Conservation (phyloP, 2,888 invertebrate genomes). For the Caenorhabditis zanzibari region DNA sequence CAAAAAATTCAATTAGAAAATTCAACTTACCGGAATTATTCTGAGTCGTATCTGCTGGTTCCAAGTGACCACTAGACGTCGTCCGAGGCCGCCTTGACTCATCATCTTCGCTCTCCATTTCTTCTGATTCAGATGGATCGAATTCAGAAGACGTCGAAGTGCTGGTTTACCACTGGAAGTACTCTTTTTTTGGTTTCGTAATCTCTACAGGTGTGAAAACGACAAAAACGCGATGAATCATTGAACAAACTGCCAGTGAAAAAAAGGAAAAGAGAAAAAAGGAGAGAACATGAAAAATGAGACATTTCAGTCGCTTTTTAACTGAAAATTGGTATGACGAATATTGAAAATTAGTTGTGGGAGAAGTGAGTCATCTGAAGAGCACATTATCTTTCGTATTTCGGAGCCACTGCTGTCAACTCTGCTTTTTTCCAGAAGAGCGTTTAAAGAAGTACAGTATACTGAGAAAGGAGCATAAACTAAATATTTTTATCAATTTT, state of each 20-base stretch:
- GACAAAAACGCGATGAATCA: slow-evolving; percentile 37
- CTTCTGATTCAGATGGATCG: slow-evolving; percentile 15
- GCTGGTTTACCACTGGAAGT: slow-evolving; percentile 31
- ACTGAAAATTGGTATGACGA: slow-evolving; percentile 29
- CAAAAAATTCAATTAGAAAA: neutral
- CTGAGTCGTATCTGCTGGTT: slow-evolving; percentile 49
- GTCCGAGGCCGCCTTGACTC: slow-evolving; percentile 32
- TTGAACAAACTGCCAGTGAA: slow-evolving; percentile 27
- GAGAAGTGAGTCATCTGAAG: slow-evolving; percentile 6
- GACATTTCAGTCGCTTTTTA: slow-evolving; percentile 25
- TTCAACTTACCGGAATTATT: slow-evolving; percentile 41
- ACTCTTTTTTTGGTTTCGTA: slow-evolving; percentile 12
- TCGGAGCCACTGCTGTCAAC: neutral
- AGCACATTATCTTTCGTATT: neutral
- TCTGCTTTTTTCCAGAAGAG: no score
- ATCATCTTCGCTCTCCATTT: slow-evolving; percentile 50
- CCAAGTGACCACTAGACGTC: slow-evolving; percentile 58
- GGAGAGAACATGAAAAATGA: neutral
- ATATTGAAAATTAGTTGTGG: neutral
- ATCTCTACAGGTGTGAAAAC: slow-evolving; percentile 15
- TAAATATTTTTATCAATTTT: no score
- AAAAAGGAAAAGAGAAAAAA: neutral
- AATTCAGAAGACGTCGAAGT: slow-evolving; percentile 21
- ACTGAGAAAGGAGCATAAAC: no score
- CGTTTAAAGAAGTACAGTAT: neutral